These are phyloP conservation scores for Ploceus nigricollis DNA, from an alignment of 2,113 vertebrate genomes.

Conservation along the genomic window DNA sequence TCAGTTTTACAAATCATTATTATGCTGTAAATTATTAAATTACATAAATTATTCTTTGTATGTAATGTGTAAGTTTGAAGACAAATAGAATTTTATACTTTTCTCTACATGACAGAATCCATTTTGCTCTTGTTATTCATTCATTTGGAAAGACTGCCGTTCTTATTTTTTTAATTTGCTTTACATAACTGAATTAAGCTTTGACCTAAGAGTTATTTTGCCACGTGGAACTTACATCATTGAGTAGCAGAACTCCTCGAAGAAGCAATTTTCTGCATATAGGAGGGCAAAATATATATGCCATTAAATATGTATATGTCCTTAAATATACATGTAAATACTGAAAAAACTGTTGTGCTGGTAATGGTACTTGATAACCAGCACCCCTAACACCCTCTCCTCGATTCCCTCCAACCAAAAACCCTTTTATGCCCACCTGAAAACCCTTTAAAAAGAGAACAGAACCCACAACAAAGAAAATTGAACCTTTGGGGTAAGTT, in stretches of 20 bases:
- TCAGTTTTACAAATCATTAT: conserved; percentile 58
- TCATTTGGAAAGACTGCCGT: not conserved
- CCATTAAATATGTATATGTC: not conserved
- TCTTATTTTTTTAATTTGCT: not conserved
- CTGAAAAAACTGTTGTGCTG: not conserved
- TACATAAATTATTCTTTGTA: conserved; percentile 49
- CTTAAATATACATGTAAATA: not conserved
- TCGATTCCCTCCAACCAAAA: fast-evolving
- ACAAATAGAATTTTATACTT: not conserved
- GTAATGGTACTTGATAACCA: not conserved
- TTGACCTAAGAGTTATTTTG: not conserved
- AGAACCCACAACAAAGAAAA: not conserved
- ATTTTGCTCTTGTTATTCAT: not conserved
- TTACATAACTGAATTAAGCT: not conserved
- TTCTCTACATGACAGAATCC: not conserved
- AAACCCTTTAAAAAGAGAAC: not conserved
- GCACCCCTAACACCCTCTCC: fast-evolving
- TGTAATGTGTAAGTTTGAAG: not conserved
- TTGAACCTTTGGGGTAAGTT: not conserved
- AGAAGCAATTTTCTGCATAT: not conserved
- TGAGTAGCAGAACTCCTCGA: not conserved
- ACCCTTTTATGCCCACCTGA: fast-evolving
- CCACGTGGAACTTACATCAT: not conserved
- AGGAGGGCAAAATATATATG: not conserved
- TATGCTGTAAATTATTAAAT: conserved; percentile 56